Conservation (phyloP, 2,113 vertebrate genomes). For the Syngnathus floridae region DNA sequence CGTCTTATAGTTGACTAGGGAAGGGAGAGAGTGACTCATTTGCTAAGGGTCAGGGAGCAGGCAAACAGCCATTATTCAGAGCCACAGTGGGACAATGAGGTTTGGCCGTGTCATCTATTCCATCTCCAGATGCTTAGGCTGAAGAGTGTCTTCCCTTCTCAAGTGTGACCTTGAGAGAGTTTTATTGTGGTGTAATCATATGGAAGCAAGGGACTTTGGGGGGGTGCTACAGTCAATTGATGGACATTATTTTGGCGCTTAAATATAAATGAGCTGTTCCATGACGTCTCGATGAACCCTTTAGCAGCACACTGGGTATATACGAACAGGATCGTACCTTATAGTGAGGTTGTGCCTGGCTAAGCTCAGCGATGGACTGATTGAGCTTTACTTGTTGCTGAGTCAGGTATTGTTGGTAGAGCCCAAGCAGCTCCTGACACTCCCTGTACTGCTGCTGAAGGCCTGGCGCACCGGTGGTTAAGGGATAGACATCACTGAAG, state of each 20-base stretch:
- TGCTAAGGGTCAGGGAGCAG: conserved; percentile 62
- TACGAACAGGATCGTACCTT: conserved; percentile 76
- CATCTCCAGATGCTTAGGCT: conserved; percentile 33
- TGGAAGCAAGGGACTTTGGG: conserved; percentile 16
- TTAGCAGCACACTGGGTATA: background rate
- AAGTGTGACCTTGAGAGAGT: conserved; percentile 54
- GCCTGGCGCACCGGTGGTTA: conserved; percentile 76
- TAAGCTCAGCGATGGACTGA: conserved; percentile 78
- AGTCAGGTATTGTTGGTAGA: conserved; percentile 93
- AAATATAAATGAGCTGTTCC: conserved; percentile 18
- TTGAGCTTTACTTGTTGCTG: conserved; percentile 89
- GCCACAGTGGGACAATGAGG: conserved; percentile 51
- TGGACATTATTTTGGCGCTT: conserved; percentile 26
- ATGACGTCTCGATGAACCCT: conserved; percentile 4
- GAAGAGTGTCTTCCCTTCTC: conserved; percentile 33
- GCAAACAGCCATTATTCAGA: conserved; percentile 69
- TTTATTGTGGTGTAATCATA: conserved; percentile 30
- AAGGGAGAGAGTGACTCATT: conserved; percentile 63
- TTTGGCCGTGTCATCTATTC: conserved; percentile 53
- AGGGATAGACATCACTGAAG: conserved; percentile 54
- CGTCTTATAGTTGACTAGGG: conserved; percentile 44
- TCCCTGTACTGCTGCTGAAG: conserved; percentile 91
- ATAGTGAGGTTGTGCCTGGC: conserved; percentile 63
- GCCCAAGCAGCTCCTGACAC: conserved; percentile 89
- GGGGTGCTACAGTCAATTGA: conserved; percentile 24